These are phyloP conservation scores for Grapholita molesta DNA, from an alignment of 1,140 invertebrate genomes.

Conservation along the genomic window DNA sequence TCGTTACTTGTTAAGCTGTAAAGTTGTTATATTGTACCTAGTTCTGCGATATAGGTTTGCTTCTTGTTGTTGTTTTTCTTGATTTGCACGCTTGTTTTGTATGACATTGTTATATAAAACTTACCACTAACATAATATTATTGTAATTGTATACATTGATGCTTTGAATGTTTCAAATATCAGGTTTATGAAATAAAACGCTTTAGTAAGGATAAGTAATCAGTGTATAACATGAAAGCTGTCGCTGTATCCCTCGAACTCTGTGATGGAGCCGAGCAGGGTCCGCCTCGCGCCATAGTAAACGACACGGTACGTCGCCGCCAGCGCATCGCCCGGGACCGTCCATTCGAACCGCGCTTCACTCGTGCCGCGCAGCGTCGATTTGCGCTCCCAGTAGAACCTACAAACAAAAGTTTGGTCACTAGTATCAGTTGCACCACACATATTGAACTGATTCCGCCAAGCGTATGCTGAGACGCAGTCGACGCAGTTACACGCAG, in stretches of 20 bases:
- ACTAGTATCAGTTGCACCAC: not conserved
- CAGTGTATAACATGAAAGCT: constrained; percentile 29
- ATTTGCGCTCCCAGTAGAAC: constrained; percentile 49
- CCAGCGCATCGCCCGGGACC: constrained; percentile 29
- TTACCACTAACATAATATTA: too few species aligned
- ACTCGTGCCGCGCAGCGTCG: constrained; percentile 46
- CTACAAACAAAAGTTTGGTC: constrained; percentile 26
- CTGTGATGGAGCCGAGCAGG: constrained; percentile 31
- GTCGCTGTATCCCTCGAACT: constrained; percentile 39
- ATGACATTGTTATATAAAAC: too few species aligned
- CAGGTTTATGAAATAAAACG: not conserved
- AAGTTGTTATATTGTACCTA: too few species aligned
- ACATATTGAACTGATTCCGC: too few species aligned
- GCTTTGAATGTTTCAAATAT: too few species aligned
- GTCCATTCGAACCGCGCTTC: constrained; percentile 43
- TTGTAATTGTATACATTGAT: too few species aligned
- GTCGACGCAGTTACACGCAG: too few species aligned
- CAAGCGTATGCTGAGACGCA: too few species aligned
- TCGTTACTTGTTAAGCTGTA: too few species aligned
- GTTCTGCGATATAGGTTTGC: too few species aligned
- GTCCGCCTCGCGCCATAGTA: constrained; percentile 43
- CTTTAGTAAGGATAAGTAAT: not conserved
- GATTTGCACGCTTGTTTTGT: too few species aligned
- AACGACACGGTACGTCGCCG: constrained; percentile 37
- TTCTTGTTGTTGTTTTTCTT: too few species aligned